Evolutionary conservation across 92 coral and sea anemone genomes (phyloP).

Genomic region (Muricea muricata): DNA sequence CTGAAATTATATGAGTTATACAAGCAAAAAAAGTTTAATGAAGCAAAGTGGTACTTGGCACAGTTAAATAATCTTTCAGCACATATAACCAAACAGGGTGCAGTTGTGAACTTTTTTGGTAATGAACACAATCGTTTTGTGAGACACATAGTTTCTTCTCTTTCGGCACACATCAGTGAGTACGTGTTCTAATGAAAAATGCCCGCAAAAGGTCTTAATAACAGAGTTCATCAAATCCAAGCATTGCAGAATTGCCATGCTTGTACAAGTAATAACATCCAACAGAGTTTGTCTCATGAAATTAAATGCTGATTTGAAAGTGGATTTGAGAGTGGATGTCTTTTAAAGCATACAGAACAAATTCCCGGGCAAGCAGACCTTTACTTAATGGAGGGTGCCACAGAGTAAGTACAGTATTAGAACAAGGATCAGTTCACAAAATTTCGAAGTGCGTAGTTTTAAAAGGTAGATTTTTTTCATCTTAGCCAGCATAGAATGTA

Average conservation of each 20-base stretch:
- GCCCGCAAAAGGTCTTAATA: not conserved
- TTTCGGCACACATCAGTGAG: not conserved
- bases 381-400: slow-evolving; percentile 18
- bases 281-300: not conserved
- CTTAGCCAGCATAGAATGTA: too few species aligned
- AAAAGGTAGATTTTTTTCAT: not conserved
- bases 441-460: too few species aligned
- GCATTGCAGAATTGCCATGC: not conserved
- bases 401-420: slow-evolving; percentile 5
- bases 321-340: slow-evolving; percentile 2
- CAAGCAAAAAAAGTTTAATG: slow-evolving; percentile 3
- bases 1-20: slow-evolving; percentile 4
- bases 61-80: slow-evolving; percentile 19
- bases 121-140: slow-evolving; percentile 27
- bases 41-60: slow-evolving; percentile 22
- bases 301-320: slow-evolving; percentile 6
- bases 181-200: not conserved
- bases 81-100: not conserved
- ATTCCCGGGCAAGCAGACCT: slow-evolving; percentile 6
- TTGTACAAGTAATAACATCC: not conserved
- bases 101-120: slow-evolving; percentile 14
- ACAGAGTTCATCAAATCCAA: not conserved
- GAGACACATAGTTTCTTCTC: not conserved
- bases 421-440: too few species aligned
- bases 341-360: slow-evolving; percentile 1